Evolutionary conservation across 2,113 vertebrate species (phyloP).

Genomic region (Heptranchias perlo): DNA sequence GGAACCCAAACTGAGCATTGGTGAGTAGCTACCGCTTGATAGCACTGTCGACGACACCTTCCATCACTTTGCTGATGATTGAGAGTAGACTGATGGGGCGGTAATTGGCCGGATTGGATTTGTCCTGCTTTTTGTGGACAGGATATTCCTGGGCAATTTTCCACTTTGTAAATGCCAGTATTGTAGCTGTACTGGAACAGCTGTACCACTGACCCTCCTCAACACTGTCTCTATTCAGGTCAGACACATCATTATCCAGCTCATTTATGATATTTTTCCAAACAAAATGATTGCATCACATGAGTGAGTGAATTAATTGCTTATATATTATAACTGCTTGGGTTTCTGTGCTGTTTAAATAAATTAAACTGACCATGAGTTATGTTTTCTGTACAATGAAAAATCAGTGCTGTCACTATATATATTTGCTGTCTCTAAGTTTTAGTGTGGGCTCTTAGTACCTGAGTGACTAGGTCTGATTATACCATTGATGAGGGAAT

Average conservation of each 20-base stretch:
- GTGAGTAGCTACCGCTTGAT: no score
- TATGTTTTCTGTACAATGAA: no score
- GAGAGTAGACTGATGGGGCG: no score
- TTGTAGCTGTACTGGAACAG: no score
- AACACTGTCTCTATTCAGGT: background rate
- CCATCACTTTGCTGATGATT: no score
- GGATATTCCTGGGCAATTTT: no score
- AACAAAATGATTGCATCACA: background rate
- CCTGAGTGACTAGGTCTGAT: background rate
- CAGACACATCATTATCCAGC: background rate
- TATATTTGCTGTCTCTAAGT: background rate
- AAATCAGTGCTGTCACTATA: background rate
- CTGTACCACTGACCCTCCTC: background rate
- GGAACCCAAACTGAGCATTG: no score
- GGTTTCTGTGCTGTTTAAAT: background rate
- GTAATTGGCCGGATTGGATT: no score
- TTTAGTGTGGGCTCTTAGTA: background rate
- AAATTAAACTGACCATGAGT: no score
- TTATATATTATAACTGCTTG: background rate
- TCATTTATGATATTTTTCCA: background rate
- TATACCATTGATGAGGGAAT: background rate
- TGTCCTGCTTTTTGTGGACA: no score
- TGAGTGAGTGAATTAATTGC: background rate
- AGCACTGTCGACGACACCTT: no score
- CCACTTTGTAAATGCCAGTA: no score